Conservation (phyloP, 2,113 vertebrate genomes). For the Rhinolophus sinicus region DNA sequence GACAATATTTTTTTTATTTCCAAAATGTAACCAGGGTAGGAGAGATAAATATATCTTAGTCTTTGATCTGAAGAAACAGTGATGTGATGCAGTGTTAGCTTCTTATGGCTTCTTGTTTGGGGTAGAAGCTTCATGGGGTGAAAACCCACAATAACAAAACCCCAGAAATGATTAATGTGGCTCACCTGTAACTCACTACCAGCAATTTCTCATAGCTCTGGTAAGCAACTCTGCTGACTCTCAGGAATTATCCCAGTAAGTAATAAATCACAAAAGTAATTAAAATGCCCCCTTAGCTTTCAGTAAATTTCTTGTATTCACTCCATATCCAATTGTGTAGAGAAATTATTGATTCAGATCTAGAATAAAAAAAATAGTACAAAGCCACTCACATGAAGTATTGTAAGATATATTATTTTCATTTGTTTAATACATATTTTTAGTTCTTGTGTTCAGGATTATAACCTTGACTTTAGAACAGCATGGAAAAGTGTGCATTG, state of each 20-base stretch:
- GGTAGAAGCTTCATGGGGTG: slow-evolving; percentile 24
- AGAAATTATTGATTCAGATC: slow-evolving; percentile 52
- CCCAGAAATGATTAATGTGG: slow-evolving; percentile 68
- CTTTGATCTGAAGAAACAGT: background rate
- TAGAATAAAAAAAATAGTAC: slow-evolving; percentile 32
- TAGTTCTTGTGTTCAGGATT: background rate
- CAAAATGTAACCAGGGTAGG: background rate
- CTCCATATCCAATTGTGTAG: background rate
- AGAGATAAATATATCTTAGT: background rate
- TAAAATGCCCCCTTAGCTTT: slow-evolving; percentile 60
- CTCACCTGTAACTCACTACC: slow-evolving; percentile 56
- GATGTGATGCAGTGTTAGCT: background rate
- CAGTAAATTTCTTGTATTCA: slow-evolving; percentile 17
- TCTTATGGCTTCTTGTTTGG: background rate
- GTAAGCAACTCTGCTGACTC: slow-evolving; percentile 50
- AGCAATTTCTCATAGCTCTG: slow-evolving; percentile 64
- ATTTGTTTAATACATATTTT: background rate
- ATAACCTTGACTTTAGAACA: background rate
- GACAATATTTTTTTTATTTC: background rate
- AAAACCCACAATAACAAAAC: slow-evolving; percentile 50
- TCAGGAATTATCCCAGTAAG: slow-evolving; percentile 55
- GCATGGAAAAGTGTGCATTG: background rate
- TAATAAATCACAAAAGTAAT: slow-evolving; percentile 79
- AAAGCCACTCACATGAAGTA: background rate
- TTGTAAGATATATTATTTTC: background rate